Percentiles rank a stretch among this genome's conserved stretches.
Evolutionary conservation across 2,113 vertebrate species (phyloP).

Genomic region (Echinops telfairi): DNA sequence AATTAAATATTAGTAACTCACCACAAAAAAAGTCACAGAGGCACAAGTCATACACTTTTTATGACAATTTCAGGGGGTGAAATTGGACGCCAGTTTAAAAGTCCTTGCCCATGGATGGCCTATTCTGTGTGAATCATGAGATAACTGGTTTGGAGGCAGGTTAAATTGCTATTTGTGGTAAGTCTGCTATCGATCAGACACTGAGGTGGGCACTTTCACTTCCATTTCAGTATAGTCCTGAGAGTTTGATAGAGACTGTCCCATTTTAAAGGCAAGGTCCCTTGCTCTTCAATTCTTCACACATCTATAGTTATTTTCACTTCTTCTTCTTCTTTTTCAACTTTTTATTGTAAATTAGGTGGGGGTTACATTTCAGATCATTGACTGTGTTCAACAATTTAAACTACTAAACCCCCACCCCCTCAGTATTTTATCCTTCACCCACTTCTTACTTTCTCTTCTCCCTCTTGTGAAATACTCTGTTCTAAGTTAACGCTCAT

Average conservation of each 20-base stretch:
- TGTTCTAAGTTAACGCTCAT: no score
- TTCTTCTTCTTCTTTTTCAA: no score
- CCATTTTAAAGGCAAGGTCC: not conserved
- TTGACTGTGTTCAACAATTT: no score
- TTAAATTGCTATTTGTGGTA: not conserved
- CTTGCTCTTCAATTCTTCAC: not conserved
- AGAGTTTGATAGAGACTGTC: not conserved
- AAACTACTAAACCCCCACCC: no score
- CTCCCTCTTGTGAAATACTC: no score
- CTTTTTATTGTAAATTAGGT: no score
- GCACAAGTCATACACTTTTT: not conserved
- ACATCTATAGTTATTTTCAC: not conserved
- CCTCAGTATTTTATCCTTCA: no score
- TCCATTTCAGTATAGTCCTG: not conserved
- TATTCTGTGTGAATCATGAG: not conserved
- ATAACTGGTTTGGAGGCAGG: not conserved
- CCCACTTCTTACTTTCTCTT: no score
- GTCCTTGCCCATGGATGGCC: not conserved
- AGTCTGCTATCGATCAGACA: not conserved
- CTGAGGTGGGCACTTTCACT: not conserved
- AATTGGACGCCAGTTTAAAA: not conserved
- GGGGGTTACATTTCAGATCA: no score
- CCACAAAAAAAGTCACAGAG: not conserved
- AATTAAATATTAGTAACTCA: conserved; percentile 19
- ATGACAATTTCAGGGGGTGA: not conserved